Base-by-base conservation (phyloP, 2,113 vertebrate species). In the Meles meles region DNA sequence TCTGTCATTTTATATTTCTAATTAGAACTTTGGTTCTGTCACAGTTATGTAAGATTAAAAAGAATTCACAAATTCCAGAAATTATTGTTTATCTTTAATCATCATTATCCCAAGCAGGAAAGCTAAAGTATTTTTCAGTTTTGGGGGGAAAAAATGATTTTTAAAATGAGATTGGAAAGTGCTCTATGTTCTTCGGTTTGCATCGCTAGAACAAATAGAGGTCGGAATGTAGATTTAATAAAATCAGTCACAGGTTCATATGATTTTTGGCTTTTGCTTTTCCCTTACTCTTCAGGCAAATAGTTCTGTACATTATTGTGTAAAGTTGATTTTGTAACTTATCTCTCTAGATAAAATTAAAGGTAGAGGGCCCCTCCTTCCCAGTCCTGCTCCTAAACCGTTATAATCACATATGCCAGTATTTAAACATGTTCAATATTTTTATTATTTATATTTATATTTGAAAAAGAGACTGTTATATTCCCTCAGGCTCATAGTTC, bases 51-150 rank as follows among this genome's bases (percentile, higher is more conserved):
- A 96, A 96, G 76, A 76, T 94, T 92, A 23, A 25, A 71, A 59
- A 76, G 20, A 88, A 88, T 84, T 63, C n/a, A 90, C 31, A 9
- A 76, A 96, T 97, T 97, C 76, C 90, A 88, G 77, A 96, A 90
- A 29, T 95, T 87, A 93, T 37, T 96, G 72, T 96, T 97, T 98
- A 90, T 97, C 85, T 96, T 97, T 97, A 90, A 79, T 96, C 82
- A 90, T n/a, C 67, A 44, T 95, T 80, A 81, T 92, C 29, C 55
- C 57, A 93, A 90, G 69, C 52, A 95, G 20, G 81, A 96, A 91
- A 94, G 44, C 83, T 92, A 90, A 96, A 94, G 81, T 71, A 84
- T 90, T 93, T 96, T 92, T 96, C 13, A 76, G 83, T 85, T 96
- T 95, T 85, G 59, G 29, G 13, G 7, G 7, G 10, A 37, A 57